These are phyloP conservation scores for Phorcus lineatus DNA, from an alignment of 2,888 invertebrate species.

Conservation along the genomic window DNA sequence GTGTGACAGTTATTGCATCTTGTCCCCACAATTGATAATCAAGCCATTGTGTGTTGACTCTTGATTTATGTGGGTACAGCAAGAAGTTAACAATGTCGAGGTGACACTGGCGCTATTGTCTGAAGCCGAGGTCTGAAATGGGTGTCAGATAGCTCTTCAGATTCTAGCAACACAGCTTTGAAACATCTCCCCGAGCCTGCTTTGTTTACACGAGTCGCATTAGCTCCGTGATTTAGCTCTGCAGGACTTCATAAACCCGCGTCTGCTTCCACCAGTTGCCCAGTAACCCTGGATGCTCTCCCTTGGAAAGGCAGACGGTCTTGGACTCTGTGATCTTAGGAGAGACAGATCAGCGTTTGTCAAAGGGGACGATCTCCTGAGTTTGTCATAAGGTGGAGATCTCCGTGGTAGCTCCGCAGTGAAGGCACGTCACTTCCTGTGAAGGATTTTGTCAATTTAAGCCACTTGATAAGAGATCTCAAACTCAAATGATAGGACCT, in stretches of 20 bases:
- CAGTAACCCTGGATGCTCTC: conserved; percentile 18
- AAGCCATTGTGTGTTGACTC: not conserved
- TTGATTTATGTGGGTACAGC: conserved; percentile 2
- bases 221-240: conserved; percentile 12
- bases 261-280: conserved; percentile 7
- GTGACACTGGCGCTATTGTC: conserved; percentile 1
- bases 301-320: not conserved
- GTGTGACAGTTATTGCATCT: too few species aligned
- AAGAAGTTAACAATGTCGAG: not conserved
- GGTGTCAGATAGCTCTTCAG: conserved; percentile 8
- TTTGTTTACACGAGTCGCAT: not conserved
- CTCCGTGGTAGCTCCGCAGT: conserved; percentile 5
- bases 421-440: not conserved
- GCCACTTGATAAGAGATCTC: too few species aligned
- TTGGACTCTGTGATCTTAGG: not conserved
- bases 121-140: conserved; percentile 1
- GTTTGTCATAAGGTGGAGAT: not conserved
- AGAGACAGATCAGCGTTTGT: too few species aligned
- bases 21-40: too few species aligned
- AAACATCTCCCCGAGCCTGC: not conserved
- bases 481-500: too few species aligned
- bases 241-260: conserved; percentile 10
- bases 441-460: too few species aligned
- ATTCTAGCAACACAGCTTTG: not conserved
- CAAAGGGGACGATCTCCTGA: too few species aligned